phyloP scores from a whole-genome alignment of 1,140 invertebrate genomes.

The Bombyx mori region ASM3026992v2 NC_085119.1:1823501-1824000 shows the following conservation, averaged over 20 bases:
- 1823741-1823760: conserved; percentile 22
- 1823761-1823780: conserved; percentile 25
- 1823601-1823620: conserved; percentile 17
- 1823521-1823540: conserved; percentile 3
- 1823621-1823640: conserved; percentile 17
- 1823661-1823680: conserved; percentile 19
- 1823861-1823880: conserved; percentile 14
- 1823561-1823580: conserved; percentile 8
- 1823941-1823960: conserved; percentile 10
- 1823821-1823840: not conserved
- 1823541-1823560: conserved; percentile 10
- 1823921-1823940: conserved; percentile 9
- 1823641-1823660: conserved; percentile 14
- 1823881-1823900: conserved; percentile 11
- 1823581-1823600: conserved; percentile 13
- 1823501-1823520: conserved; percentile 1
- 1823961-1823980: conserved; percentile 10
- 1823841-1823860: conserved; percentile 4
- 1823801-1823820: conserved; percentile 16
- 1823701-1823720: conserved; percentile 1
- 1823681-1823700: conserved; percentile 21
- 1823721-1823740: conserved; percentile 2
- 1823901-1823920: conserved; percentile 14
- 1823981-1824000: conserved; percentile 15
- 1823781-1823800: conserved; percentile 15